Conservation (phyloP, 1,140 invertebrate species). For the Drosophila tsacasi region DNA sequence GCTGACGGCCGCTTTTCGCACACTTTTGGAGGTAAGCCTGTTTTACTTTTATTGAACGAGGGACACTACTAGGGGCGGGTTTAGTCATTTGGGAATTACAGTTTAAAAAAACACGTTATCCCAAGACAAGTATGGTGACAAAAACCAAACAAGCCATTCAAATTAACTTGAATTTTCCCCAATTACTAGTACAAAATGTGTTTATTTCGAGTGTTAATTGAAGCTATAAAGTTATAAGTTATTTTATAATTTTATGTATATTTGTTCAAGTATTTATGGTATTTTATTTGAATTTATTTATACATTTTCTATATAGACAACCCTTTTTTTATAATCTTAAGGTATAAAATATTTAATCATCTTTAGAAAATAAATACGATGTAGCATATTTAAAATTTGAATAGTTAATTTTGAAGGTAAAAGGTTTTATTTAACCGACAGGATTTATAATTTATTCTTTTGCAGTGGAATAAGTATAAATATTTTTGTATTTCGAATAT, state of each 20-base stretch:
- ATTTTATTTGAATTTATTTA: too few species aligned
- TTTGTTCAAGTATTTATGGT: background rate
- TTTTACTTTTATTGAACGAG: constrained; percentile 15
- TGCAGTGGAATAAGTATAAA: too few species aligned
- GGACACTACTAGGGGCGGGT: constrained; percentile 12
- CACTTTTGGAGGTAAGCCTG: constrained; percentile 47
- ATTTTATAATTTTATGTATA: background rate
- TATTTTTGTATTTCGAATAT: too few species aligned
- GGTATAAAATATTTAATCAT: background rate
- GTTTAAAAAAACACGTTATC: constrained; percentile 12
- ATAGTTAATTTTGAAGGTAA: too few species aligned
- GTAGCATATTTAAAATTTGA: background rate
- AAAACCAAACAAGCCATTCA: background rate
- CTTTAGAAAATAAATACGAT: too few species aligned
- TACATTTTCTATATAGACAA: background rate
- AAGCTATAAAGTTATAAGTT: background rate
- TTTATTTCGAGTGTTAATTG: background rate
- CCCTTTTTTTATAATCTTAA: background rate
- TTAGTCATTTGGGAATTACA: constrained; percentile 12
- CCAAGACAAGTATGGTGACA: background rate
- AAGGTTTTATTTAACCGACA: background rate
- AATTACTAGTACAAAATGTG: too few species aligned
- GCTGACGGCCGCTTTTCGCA: constrained; percentile 18
- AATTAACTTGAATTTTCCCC: background rate
- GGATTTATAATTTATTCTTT: too few species aligned